Evolutionary conservation across 2,888 invertebrate genomes (phyloP).

Genomic region (Stenolophus ochropezus): DNA sequence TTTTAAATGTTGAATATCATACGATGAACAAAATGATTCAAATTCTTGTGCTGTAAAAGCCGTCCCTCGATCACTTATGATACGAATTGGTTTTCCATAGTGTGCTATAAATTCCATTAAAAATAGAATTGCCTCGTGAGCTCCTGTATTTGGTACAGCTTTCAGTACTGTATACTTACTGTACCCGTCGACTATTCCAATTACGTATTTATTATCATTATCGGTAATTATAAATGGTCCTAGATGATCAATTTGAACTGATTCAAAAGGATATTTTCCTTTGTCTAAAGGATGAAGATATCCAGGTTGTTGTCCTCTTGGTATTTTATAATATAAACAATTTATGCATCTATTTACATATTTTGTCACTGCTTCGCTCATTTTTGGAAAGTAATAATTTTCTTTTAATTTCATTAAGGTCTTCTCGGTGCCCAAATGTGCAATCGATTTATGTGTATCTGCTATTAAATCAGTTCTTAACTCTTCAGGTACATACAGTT

Average conservation of each 20-base stretch:
- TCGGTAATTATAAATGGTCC: neutral
- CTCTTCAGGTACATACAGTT: too few relatives aligned
- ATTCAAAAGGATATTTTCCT: neutral
- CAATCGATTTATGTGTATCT: neutral
- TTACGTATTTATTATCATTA: neutral
- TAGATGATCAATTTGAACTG: neutral
- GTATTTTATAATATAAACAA: neutral
- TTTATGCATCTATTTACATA: neutral
- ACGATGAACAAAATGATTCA: neutral
- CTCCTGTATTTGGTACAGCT: neutral
- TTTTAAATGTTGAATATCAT: conserved; percentile 11
- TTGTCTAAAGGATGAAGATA: conserved; percentile 4
- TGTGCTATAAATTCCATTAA: neutral
- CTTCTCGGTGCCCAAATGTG: neutral
- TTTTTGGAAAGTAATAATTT: neutral
- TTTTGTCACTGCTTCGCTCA: neutral
- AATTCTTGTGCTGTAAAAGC: neutral
- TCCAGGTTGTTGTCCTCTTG: neutral
- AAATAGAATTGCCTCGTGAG: neutral
- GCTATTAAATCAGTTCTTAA: neutral
- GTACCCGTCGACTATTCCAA: neutral
- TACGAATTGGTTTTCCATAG: neutral
- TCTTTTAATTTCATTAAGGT: neutral
- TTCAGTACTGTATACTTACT: neutral
- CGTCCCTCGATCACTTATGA: neutral